These are phyloP conservation scores for Nomada lathburiana DNA, from an alignment of 2,888 invertebrate genomes.

Conservation along the genomic window DNA sequence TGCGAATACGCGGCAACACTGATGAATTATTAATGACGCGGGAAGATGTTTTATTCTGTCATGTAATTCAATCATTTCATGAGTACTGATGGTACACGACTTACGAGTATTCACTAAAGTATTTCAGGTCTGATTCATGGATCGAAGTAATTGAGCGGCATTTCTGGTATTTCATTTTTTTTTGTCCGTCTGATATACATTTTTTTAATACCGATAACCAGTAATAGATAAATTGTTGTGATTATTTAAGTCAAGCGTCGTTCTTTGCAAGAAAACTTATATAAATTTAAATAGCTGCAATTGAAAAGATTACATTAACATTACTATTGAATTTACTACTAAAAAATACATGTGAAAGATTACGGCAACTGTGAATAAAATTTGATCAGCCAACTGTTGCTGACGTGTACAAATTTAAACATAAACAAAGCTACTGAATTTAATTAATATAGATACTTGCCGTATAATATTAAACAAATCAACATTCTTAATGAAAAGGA, in stretches of 20 bases:
- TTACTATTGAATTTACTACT: too few species aligned
- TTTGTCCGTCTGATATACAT: too few species aligned
- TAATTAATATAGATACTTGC: too few species aligned
- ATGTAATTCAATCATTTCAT: neutral
- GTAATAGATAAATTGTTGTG: neutral
- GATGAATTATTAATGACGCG: conserved; percentile 11
- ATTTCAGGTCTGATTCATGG: neutral
- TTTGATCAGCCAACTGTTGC: too few species aligned
- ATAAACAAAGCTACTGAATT: too few species aligned
- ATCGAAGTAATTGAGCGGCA: neutral
- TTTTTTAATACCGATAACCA: neutral
- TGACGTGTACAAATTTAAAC: too few species aligned
- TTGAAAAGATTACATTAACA: too few species aligned
- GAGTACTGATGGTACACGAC: conserved; percentile 1
- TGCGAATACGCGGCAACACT: conserved; percentile 8
- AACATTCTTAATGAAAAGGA: neutral
- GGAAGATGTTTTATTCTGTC: neutral
- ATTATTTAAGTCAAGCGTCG: neutral
- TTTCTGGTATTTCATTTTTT: neutral
- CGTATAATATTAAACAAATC: too few species aligned
- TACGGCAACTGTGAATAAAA: too few species aligned
- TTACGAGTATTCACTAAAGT: neutral
- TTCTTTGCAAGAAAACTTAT: too few species aligned
- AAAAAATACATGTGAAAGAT: too few species aligned
- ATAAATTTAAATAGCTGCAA: too few species aligned